Percentiles rank a stretch among this genome's conserved stretches.
phyloP scores from a whole-genome alignment of 2,888 invertebrate species.

The Pollenia angustigena region DNA sequence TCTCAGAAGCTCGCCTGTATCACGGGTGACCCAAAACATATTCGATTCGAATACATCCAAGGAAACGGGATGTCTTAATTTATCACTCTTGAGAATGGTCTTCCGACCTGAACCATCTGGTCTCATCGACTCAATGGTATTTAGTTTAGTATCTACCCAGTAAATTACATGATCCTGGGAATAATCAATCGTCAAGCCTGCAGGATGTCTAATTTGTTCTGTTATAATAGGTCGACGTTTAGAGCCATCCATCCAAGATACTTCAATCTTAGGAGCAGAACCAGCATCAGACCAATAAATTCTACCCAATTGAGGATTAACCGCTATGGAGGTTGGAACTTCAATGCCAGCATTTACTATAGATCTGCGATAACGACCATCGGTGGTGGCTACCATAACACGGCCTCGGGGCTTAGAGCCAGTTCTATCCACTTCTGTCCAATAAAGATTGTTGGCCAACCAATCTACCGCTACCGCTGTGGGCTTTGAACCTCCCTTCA shows the following conservation, averaged over 20 bases:
- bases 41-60: constrained; percentile 97
- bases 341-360: constrained; percentile 92
- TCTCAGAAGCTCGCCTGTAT: constrained; percentile 92
- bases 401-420: constrained; percentile 90
- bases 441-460: constrained; percentile 96
- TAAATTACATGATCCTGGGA: constrained; percentile 95
- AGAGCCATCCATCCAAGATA: constrained; percentile 98
- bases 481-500: constrained; percentile 93
- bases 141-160: constrained; percentile 97
- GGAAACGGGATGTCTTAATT: constrained; percentile 91
- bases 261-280: constrained; percentile 95
- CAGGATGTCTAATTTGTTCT: constrained; percentile 93
- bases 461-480: constrained; percentile 97
- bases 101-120: constrained; percentile 92
- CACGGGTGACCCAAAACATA: constrained; percentile 96
- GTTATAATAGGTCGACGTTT: constrained; percentile 92
- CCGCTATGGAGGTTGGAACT: constrained; percentile 93
- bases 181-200: constrained; percentile 95
- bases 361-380: constrained; percentile 94
- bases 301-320: constrained; percentile 93
- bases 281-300: constrained; percentile 98
- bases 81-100: constrained; percentile 89
- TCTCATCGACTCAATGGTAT: constrained; percentile 93
- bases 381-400: constrained; percentile 94
- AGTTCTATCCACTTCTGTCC: constrained; percentile 93